Base-by-base conservation (phyloP, 2,113 vertebrate species). In the Corythoichthys intestinalis region DNA sequence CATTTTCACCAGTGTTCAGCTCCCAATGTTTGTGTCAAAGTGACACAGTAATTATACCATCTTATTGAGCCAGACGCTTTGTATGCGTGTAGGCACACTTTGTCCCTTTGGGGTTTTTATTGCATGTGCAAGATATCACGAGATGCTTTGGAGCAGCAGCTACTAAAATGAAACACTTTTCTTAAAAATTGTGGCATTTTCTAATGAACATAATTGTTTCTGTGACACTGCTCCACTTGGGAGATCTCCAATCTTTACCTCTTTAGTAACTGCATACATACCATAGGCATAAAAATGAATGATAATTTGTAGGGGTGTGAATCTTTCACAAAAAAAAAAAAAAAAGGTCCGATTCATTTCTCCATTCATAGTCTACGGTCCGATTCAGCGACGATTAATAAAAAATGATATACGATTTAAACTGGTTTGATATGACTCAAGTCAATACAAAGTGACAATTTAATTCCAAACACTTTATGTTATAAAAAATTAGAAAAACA, bases 21-120 rank as follows among this genome's bases (percentile, higher is more conserved):
- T 70, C 47, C 72, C 47, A 72, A 68, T 79, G 71, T 83, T 79
- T 68, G 65, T 17, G 72, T 83, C 50, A 78, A 67, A 84, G 56
- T 80, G 83, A 87, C 80, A 85, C 70, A 67, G 80, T 85, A 85
- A 85, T 90, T 83, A 73, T 74, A 82, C 63, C 28, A 69, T 52
- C 74, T 73, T 79, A 80, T 80, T 72, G 67, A 81, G 75, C 15
- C 67, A 70, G 62, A 75, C 72, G 71, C 74, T 81, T 79, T 65
- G 59, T 79, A 81, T 84, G 70, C 72, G 64, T 60, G 34, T 34
- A 58, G 39, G 67, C 65, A 69, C 67, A 81, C 58, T 73, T 58
- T 69, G 67, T 80, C 70, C 72, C 50, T 65, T 60, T 53, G 39
- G 65, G 57, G 67, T 67, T 17, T 74, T 52, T 67, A 44, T 70